These are phyloP conservation scores for Mellilla xanthometata DNA, from an alignment of 2,888 invertebrate genomes.

Conservation along the genomic window DNA sequence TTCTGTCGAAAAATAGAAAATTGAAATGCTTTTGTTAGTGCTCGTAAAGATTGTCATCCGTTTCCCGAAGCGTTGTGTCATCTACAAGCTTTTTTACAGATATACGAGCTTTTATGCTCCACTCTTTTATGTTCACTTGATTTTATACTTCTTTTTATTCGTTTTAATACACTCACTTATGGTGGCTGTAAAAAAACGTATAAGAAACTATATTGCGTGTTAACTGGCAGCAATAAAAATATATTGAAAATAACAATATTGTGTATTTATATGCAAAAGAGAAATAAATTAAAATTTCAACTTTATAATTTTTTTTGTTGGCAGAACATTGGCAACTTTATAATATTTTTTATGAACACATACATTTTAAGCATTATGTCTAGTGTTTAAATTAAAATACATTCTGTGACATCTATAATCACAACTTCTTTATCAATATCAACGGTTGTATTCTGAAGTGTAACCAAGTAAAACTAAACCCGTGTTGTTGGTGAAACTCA, in stretches of 20 bases:
- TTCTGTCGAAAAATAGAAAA: conserved; percentile 41
- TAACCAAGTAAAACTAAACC: conserved; percentile 37
- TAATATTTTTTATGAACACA: no score
- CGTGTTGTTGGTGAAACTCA: conserved; percentile 26
- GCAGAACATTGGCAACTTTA: no score
- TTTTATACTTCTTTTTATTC: conserved; percentile 22
- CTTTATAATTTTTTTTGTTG: no score
- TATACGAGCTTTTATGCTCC: conserved; percentile 19
- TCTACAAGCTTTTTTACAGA: conserved; percentile 26
- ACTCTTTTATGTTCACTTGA: conserved; percentile 23
- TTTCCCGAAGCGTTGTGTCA: conserved; percentile 24
- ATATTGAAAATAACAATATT: not conserved
- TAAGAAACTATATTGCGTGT: conserved; percentile 2
- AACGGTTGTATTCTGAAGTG: no score
- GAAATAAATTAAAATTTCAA: no score
- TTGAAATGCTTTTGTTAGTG: conserved; percentile 47
- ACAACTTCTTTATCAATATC: no score
- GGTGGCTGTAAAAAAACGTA: conserved; percentile 4
- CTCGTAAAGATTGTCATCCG: conserved; percentile 41
- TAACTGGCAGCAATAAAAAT: not conserved
- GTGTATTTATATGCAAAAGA: no score
- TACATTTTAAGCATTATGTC: no score
- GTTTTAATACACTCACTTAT: conserved; percentile 19
- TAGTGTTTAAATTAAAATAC: no score
- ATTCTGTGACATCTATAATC: no score